These are phyloP conservation scores for Nowickia ferox DNA, from an alignment of 2,888 invertebrate species.

Conservation along the genomic window DNA sequence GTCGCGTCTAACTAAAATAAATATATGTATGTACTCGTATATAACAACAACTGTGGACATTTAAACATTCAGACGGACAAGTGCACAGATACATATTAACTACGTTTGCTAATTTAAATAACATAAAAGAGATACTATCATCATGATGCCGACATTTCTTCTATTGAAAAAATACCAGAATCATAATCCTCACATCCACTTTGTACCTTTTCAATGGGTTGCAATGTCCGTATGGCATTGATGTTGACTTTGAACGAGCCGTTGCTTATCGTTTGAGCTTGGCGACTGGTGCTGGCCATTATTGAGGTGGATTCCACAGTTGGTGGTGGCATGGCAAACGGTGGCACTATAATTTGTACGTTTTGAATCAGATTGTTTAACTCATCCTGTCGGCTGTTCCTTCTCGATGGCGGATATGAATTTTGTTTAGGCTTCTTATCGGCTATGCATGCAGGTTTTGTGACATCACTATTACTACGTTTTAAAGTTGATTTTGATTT, in stretches of 20 bases:
- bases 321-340: not conserved
- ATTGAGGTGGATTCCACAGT: not conserved
- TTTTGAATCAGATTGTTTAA: constrained; percentile 10
- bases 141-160: constrained; percentile 65
- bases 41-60: constrained; percentile 12
- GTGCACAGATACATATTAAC: not conserved
- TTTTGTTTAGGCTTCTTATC: constrained; percentile 48
- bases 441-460: not conserved
- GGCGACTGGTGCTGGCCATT: constrained; percentile 39
- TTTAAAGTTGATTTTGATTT: constrained; percentile 39
- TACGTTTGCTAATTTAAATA: constrained; percentile 32
- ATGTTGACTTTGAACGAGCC: constrained; percentile 64
- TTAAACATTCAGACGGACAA: constrained; percentile 10
- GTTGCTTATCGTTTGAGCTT: not conserved
- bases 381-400: not conserved
- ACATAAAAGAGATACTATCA: constrained; percentile 45
- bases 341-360: constrained; percentile 43
- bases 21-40: too few species aligned
- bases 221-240: constrained; percentile 71
- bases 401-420: not conserved
- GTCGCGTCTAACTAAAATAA: constrained; percentile 2
- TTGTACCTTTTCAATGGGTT: constrained; percentile 72
- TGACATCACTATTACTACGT: constrained; percentile 27
- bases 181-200: constrained; percentile 72
- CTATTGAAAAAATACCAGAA: constrained; percentile 73